A percentile compares a stretch with the other conserved stretches of the same genome.
Conservation (phyloP, 2,888 invertebrate species). For the Bellardia pandia region DNA sequence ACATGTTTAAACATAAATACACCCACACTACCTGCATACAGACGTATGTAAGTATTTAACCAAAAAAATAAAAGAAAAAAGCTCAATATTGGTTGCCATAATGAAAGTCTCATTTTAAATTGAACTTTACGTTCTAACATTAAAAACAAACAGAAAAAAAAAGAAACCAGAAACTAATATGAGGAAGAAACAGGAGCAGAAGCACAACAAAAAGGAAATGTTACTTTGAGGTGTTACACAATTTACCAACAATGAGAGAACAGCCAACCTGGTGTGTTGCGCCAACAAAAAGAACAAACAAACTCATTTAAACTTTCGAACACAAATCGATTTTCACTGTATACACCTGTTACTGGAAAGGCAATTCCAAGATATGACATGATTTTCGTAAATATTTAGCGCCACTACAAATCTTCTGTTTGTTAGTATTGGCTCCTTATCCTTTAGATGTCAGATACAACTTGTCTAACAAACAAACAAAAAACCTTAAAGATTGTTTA, state of each 20-base stretch:
- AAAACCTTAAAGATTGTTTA: not conserved
- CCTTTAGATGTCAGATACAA: constrained; percentile 5
- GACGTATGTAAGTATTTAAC: not conserved
- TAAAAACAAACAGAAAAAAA: not conserved
- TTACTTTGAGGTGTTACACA: constrained; percentile 51
- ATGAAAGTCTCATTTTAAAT: constrained; percentile 66
- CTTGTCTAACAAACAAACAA: constrained; percentile 1
- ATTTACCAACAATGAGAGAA: constrained; percentile 13
- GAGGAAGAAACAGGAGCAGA: not conserved
- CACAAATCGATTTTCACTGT: constrained; percentile 69
- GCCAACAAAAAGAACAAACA: constrained; percentile 16
- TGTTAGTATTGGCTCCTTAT: constrained; percentile 1
- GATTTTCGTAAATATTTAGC: constrained; percentile 31
- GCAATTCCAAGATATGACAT: constrained; percentile 55
- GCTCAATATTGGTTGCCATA: constrained; percentile 25
- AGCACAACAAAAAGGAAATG: constrained; percentile 35
- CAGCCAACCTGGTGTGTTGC: not conserved
- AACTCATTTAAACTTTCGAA: constrained; percentile 55
- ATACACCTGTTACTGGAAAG: constrained; percentile 66
- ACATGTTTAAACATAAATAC: not conserved
- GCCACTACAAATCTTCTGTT: constrained; percentile 2
- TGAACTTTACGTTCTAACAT: constrained; percentile 55
- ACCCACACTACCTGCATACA: not conserved
- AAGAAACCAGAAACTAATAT: not conserved
- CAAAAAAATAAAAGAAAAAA: constrained; percentile 14